Evolutionary conservation across 2,797 vertebrate species (phyloP), one percentile per base, ranked within the genome.

Genomic region (Hirundo rustica): DNA sequence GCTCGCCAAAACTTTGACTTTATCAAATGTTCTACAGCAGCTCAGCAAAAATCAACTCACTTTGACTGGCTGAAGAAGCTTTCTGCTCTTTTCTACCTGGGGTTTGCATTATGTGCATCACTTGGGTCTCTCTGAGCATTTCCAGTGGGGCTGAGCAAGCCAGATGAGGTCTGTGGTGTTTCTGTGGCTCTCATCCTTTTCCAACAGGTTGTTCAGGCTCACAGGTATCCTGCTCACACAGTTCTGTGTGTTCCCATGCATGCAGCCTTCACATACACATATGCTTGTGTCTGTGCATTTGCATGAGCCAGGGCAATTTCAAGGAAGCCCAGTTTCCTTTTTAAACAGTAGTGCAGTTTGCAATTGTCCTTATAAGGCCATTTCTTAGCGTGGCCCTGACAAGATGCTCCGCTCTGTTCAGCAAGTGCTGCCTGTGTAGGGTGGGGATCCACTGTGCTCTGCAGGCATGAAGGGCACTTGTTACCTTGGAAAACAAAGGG

Each of bases 1-100:
- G 65, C 89, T 80, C 95, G 91, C 82, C 72, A 90, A 84, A 88
- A 85, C 75, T 60, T 85, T 53, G 57, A 85, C 85, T 95, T 95
- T 90, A 92, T 94, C 58, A 91, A 77, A 92, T 66, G 66, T 83
- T 91, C 79, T 84, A 36, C 22, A 88, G 44, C 50, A 86, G 70
- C 17, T 58, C 66, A 68, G 75, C 68, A 79, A 95, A 93, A 89
- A 80, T 54, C 87, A 92, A 51, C 53, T 89, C 45, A 36, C 16
- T 92, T 77, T 57, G 57, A 60, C 57, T 80, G 44, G 45, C 1
- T 78, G 79, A 89, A 83, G 88, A 74, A 77, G 38, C 7, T 65
- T 92, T 89, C 65, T 67, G 30, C 47, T 81, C 65, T 74, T 61
- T 87, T 91, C 61, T 74, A 9, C 38, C 51, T 67, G 27, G 22